Percentiles rank a stretch among this genome's conserved stretches.
Conservation (phyloP, 2,113 vertebrate genomes). For the Muntiacus muntjak region DNA sequence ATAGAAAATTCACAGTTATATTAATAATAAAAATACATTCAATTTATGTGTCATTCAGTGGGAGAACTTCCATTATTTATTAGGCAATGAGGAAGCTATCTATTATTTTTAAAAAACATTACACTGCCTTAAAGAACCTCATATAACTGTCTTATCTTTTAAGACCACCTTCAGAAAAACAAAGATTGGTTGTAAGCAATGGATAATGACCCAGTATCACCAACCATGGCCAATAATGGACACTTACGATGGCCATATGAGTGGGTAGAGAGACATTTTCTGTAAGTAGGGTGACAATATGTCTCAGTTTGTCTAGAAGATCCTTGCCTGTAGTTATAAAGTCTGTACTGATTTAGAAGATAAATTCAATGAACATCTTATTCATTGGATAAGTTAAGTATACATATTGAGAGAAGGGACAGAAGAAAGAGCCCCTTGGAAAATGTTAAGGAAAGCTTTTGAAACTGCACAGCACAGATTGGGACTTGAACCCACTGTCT, state of each 20-base stretch:
- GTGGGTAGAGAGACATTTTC: background rate
- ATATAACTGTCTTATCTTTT: background rate
- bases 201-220: background rate
- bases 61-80: background rate
- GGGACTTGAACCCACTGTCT: background rate
- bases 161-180: background rate
- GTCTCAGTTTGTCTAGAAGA: background rate
- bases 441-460: background rate
- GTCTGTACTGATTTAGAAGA: background rate
- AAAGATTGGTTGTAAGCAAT: background rate
- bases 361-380: background rate
- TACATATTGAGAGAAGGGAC: background rate
- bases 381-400: background rate
- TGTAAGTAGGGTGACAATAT: background rate
- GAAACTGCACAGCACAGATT: background rate
- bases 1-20: constrained; percentile 17
- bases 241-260: background rate
- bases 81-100: background rate
- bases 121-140: background rate
- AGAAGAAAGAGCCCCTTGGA: background rate
- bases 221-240: background rate
- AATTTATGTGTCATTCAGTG: background rate
- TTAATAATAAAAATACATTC: background rate
- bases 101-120: background rate
- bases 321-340: background rate